Conservation (phyloP, 2,113 vertebrate genomes). For the Leucopsar rothschildi region DNA sequence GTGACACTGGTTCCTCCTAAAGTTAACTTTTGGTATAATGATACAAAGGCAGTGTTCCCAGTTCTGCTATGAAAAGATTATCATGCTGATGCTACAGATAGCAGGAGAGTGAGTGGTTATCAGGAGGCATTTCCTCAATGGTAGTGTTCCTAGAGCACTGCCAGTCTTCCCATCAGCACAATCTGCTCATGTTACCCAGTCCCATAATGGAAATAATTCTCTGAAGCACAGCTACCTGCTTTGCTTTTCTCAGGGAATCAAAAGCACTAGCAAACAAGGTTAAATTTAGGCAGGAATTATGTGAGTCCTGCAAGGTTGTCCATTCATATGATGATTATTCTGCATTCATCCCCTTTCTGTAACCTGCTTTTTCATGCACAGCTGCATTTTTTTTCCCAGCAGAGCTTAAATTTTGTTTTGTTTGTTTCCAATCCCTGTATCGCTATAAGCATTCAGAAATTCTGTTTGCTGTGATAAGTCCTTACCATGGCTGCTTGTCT, state of each 20-base stretch:
- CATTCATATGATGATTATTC: not conserved
- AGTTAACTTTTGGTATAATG: slow-evolving; percentile 51
- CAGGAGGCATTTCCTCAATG: not conserved
- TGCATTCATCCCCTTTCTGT: not conserved
- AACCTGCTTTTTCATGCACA: not conserved
- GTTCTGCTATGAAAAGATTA: slow-evolving; percentile 44
- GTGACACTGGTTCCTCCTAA: slow-evolving; percentile 37
- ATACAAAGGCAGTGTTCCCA: slow-evolving; percentile 63
- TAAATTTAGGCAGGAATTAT: not conserved
- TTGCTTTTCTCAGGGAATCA: not conserved
- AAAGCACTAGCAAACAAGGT: not conserved
- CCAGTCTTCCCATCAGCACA: not conserved
- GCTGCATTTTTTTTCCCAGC: not conserved
- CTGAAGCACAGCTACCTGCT: not conserved
- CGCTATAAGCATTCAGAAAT: not conserved
- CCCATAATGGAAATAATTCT: not conserved
- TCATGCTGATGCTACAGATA: slow-evolving; percentile 64
- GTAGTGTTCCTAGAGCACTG: not conserved
- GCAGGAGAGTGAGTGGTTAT: not conserved
- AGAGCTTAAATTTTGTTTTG: not conserved
- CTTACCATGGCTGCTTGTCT: not conserved
- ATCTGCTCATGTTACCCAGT: not conserved
- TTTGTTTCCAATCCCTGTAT: not conserved
- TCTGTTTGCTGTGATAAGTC: not conserved
- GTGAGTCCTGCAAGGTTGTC: not conserved